These are phyloP conservation scores for silkworm (Bombyx mori) DNA, from an alignment of 1,140 invertebrate species.

Conservation along the genomic window DNA sequence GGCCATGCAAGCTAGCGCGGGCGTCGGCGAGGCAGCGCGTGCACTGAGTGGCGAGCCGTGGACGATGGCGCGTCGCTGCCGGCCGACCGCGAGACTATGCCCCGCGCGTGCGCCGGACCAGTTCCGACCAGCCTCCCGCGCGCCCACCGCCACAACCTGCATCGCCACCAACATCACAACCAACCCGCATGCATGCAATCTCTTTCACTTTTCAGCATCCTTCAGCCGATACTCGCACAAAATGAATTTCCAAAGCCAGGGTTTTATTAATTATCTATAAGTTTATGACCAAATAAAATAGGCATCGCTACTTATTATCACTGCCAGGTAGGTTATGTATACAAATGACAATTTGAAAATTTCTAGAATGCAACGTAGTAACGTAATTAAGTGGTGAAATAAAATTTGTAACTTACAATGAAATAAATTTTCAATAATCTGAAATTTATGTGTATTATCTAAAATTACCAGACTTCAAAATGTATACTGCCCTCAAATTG, in stretches of 20 bases:
- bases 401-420: too few species aligned
- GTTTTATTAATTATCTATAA: not conserved
- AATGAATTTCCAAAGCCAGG: slow-evolving; percentile 3
- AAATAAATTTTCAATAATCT: too few species aligned
- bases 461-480: too few species aligned
- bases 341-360: too few species aligned
- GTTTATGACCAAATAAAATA: too few species aligned
- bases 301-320: too few species aligned
- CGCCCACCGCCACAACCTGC: slow-evolving; percentile 22
- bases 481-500: too few species aligned
- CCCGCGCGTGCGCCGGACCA: slow-evolving; percentile 62
- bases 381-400: too few species aligned
- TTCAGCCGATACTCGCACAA: slow-evolving; percentile 3
- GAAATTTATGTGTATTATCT: too few species aligned
- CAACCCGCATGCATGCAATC: slow-evolving; percentile 10
- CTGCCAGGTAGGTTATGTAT: too few species aligned
- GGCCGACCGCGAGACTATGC: slow-evolving; percentile 49
- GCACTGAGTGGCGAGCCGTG: slow-evolving; percentile 51
- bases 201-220: slow-evolving; percentile 12
- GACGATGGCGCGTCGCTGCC: slow-evolving; percentile 35
- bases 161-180: slow-evolving; percentile 7
- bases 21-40: slow-evolving; percentile 53
- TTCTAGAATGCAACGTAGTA: too few species aligned
- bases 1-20: slow-evolving; percentile 46
- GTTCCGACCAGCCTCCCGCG: slow-evolving; percentile 43